These are phyloP conservation scores for Beaufortia kweichowensis DNA, from an alignment of 2,113 vertebrate genomes.

Conservation along the genomic window DNA sequence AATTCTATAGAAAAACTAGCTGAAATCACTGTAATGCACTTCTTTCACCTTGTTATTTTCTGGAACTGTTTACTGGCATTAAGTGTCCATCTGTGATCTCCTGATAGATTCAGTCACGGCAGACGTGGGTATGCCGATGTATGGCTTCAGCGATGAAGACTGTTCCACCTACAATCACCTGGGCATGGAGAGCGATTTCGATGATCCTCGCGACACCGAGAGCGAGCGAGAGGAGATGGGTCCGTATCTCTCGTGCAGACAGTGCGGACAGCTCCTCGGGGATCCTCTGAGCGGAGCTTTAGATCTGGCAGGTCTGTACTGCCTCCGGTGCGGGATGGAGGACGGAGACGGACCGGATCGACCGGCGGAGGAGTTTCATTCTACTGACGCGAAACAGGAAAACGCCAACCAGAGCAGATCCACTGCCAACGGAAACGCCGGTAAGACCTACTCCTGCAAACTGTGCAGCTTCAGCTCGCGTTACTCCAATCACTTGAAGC, in stretches of 20 bases:
- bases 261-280: constrained; percentile 82
- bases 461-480: constrained; percentile 93
- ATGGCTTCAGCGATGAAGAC: constrained; percentile 86
- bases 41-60: no score
- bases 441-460: constrained; percentile 87
- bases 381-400: constrained; percentile 62
- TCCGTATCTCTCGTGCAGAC: constrained; percentile 80
- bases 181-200: constrained; percentile 86
- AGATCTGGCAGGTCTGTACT: constrained; percentile 72
- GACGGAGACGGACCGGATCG: constrained; percentile 60
- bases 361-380: constrained; percentile 53
- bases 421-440: constrained; percentile 63
- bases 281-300: constrained; percentile 71
- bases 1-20: no score
- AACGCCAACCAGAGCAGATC: constrained; percentile 67
- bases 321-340: constrained; percentile 72
- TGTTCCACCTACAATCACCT: constrained; percentile 82
- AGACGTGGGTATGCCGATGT: constrained; percentile 86
- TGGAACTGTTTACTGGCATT: no score
- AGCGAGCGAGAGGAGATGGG: constrained; percentile 68
- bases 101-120: constrained; percentile 67
- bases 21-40: no score
- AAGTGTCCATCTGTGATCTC: constrained; percentile 79
- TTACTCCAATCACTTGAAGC: constrained; percentile 96
- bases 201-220: constrained; percentile 76